Percentiles rank a stretch among this genome's conserved stretches.
phyloP scores from a whole-genome alignment of 92 coral and sea anemone genomes.

The Siderastrea radians region DNA sequence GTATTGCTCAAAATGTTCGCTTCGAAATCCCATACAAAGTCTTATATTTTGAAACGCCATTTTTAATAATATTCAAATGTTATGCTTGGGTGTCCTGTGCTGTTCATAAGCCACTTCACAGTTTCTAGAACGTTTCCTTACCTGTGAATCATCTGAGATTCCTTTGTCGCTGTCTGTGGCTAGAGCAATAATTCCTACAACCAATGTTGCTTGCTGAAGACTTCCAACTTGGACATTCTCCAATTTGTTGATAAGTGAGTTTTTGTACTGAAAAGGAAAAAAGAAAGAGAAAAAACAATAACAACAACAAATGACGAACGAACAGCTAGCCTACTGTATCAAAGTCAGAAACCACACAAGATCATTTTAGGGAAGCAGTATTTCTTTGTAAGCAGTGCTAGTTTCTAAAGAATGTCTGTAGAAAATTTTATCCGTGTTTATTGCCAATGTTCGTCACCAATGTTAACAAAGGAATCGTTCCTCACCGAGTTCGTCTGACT shows the following conservation, averaged over 20 bases:
- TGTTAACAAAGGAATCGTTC: too few species aligned
- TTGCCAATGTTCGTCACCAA: too few species aligned
- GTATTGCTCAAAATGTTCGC: too few species aligned
- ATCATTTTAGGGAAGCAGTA: too few species aligned
- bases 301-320: not conserved
- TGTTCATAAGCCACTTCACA: not conserved
- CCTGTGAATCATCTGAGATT: conserved; percentile 87
- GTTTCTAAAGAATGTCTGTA: too few species aligned
- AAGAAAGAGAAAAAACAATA: not conserved
- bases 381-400: too few species aligned
- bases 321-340: not conserved
- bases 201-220: conserved; percentile 76
- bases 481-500: conserved; percentile 19
- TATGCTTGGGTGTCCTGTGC: too few species aligned
- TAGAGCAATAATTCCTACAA: conserved; percentile 83
- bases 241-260: conserved; percentile 76
- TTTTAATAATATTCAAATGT: too few species aligned
- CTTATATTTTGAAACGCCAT: too few species aligned
- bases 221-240: conserved; percentile 72
- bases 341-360: too few species aligned
- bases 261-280: conserved; percentile 56
- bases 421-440: too few species aligned
- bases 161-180: conserved; percentile 85
- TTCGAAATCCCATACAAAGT: too few species aligned
- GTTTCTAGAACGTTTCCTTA: not conserved